Percentiles rank a stretch among this genome's conserved stretches.
Conservation (phyloP, 1,140 invertebrate genomes). For the Triops longicaudatus region DNA sequence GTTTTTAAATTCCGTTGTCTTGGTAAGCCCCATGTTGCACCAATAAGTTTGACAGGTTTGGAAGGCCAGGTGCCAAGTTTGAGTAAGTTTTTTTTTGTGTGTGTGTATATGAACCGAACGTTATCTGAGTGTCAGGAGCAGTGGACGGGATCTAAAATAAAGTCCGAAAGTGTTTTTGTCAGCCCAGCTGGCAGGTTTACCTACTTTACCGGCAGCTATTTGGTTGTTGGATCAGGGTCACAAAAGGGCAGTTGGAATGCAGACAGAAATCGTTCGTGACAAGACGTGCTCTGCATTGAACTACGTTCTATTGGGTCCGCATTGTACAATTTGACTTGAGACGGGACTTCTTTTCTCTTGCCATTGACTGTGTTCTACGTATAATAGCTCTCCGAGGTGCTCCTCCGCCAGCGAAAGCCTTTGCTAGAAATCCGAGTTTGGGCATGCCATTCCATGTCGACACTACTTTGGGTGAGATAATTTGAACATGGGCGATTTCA, state of each 20-base stretch:
- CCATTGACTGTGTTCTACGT: not conserved
- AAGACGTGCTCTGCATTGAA: not conserved
- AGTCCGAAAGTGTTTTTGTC: not conserved
- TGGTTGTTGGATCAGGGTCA: not conserved
- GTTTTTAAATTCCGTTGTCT: not conserved
- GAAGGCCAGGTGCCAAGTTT: not conserved
- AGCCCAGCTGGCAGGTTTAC: not conserved
- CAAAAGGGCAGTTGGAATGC: not conserved
- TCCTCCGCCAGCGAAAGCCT: not conserved
- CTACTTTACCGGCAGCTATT: not conserved
- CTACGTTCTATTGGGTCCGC: not conserved
- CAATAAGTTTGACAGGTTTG: not conserved
- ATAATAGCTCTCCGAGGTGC: not conserved
- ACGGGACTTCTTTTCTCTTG: not conserved
- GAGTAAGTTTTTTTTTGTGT: not conserved
- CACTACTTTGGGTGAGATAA: not conserved
- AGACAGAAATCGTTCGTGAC: not conserved
- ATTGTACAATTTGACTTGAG: not conserved
- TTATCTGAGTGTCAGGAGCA: not conserved
- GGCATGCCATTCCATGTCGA: conserved; percentile 5
- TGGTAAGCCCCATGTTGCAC: not conserved
- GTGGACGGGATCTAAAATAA: not conserved
- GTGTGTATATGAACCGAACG: not conserved
- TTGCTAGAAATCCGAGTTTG: not conserved
- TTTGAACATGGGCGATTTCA: not conserved